Evolutionary conservation across 2,888 invertebrate genomes (phyloP).

Genomic region (Cerastoderma edule): DNA sequence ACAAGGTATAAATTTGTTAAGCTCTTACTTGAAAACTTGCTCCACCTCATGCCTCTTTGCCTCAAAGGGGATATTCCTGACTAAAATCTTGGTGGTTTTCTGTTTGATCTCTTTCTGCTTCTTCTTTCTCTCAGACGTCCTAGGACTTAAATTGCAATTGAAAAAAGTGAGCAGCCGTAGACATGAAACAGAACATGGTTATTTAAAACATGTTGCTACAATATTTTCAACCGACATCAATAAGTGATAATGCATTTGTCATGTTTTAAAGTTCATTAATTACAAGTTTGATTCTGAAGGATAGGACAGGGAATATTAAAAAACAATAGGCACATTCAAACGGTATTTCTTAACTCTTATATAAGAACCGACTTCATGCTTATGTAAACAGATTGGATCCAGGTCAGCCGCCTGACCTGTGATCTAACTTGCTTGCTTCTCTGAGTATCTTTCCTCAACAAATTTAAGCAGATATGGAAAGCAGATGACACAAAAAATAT

Average conservation of each 20-base stretch:
- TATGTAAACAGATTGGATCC: too few relatives aligned
- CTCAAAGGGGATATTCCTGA: slow-evolving; percentile 98
- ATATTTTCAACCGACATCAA: background rate
- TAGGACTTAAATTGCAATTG: background rate
- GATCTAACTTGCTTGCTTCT: too few relatives aligned
- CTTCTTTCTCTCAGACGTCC: slow-evolving; percentile 46
- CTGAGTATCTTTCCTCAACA: too few relatives aligned
- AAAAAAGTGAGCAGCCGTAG: background rate
- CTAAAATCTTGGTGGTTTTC: slow-evolving; percentile 91
- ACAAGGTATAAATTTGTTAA: too few relatives aligned
- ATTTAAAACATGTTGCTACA: background rate
- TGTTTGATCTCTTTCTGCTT: slow-evolving; percentile 79
- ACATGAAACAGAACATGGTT: background rate
- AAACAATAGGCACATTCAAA: too few relatives aligned
- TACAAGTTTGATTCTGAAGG: too few relatives aligned
- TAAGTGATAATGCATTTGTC: background rate
- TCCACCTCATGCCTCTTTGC: slow-evolving; percentile 88
- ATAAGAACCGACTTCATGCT: too few relatives aligned
- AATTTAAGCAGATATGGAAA: too few relatives aligned
- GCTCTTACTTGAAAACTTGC: slow-evolving; percentile 93
- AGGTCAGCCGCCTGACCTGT: too few relatives aligned
- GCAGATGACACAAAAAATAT: too few relatives aligned
- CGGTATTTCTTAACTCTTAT: too few relatives aligned
- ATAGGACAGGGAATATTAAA: too few relatives aligned
- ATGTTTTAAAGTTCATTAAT: background rate